These are phyloP conservation scores for Vanessa cardui DNA, from an alignment of 2,888 invertebrate species.

Conservation along the genomic window DNA sequence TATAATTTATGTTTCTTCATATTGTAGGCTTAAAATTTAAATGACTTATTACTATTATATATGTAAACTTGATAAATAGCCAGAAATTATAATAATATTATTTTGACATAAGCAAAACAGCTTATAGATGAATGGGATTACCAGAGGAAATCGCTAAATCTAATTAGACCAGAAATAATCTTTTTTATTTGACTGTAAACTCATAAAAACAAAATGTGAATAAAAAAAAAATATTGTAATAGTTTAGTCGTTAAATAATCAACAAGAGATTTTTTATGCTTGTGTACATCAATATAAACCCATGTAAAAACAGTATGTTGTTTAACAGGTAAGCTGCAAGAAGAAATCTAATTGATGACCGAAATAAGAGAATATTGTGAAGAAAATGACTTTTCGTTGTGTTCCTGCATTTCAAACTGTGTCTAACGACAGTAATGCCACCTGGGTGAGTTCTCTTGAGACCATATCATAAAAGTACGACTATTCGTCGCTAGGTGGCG, in stretches of 20 bases:
- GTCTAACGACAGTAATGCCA: constrained; percentile 84
- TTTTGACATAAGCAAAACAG: not conserved
- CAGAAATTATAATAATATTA: not conserved
- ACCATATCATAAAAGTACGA: constrained; percentile 32
- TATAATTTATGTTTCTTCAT: not conserved
- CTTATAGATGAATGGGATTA: too few species aligned
- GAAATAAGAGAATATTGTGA: constrained; percentile 53
- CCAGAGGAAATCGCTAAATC: too few species aligned
- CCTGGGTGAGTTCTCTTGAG: constrained; percentile 83
- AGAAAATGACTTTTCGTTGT: constrained; percentile 86
- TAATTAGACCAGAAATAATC: too few species aligned
- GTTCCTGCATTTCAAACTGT: constrained; percentile 86
- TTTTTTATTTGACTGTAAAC: too few species aligned
- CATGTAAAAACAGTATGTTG: not conserved
- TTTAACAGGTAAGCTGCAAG: constrained; percentile 85
- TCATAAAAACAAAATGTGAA: too few species aligned
- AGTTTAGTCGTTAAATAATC: too few species aligned
- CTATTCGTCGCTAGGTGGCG: constrained; percentile 55
- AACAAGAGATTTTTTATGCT: not conserved
- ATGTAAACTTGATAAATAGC: not conserved
- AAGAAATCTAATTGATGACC: constrained; percentile 60
- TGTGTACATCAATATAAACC: not conserved
- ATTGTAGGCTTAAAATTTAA: not conserved
- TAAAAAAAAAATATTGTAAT: too few species aligned
- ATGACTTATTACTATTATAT: too few species aligned